Evolutionary conservation across 2,888 invertebrate species (phyloP), one percentile per base, ranked within the genome.

Genomic region (Poecilobothrus nobilitatus): DNA sequence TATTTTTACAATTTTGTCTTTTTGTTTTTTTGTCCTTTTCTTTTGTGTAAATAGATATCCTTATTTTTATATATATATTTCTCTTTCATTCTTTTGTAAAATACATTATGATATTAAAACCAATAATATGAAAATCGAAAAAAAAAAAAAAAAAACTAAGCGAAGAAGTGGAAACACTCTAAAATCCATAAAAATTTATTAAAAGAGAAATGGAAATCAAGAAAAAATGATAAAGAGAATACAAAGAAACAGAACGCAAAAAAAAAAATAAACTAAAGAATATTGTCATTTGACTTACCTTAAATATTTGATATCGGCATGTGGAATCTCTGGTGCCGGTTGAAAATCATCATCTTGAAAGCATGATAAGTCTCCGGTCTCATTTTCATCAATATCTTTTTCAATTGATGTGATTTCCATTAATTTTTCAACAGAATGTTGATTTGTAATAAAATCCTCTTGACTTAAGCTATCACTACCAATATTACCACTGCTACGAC

Each of bases 311-410:
- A 73, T 70, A 33, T 71, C 72, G 18, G 74, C 73, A 71, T 74
- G 69, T 21, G 67, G 70, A 61, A 74, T 68, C 61, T 69, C 67
- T 18, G 73, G 74, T 62, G 74, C 73, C 33, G 71, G 71, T 67
- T 70, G 69, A 67, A 73, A 74, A 44, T 69, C 70, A 61, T 69
- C 70, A 65, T 72, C 67, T 21, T 70, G 69, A 63, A 73, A 67
- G 68, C 74, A 74, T 20, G 74, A 73, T 69, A 73, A 72, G 73
- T 74, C 74, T 44, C 74, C 73, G 64, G 53, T 66, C 22, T 68
- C 63, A 62, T 53, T 68, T 15, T 62, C 22, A 37, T 10, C 15
- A 66, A 66, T 66, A 68, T 68, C 63, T 5, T 22, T 67, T 27
- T 69, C 63, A 12, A 34, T 63, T 63, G 63, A 27, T 27, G 63